phyloP scores from a whole-genome alignment of 2,797 vertebrate genomes.

The Harpagifer antarcticus region DNA sequence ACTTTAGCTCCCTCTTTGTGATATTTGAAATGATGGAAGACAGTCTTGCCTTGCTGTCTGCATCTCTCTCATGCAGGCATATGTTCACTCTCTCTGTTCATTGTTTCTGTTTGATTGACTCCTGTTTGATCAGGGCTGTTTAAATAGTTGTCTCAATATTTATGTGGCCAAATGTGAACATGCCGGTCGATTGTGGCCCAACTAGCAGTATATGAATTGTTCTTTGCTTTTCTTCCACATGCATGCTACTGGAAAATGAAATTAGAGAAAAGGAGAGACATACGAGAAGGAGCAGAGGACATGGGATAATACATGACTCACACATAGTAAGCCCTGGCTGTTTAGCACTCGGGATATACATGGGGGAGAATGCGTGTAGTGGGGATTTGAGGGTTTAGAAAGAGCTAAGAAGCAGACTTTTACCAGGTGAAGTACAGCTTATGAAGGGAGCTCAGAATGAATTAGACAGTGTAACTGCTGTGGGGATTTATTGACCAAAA shows the following conservation, averaged over 20 bases:
- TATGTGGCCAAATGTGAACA: constrained; percentile 48
- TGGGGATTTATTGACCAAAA: constrained; percentile 34
- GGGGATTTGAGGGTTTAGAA: constrained; percentile 54
- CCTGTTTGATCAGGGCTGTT: constrained; percentile 65
- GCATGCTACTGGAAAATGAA: constrained; percentile 61
- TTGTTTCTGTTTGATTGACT: constrained; percentile 56
- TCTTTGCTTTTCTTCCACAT: constrained; percentile 37
- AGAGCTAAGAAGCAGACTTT: constrained; percentile 52
- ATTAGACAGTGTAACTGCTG: constrained; percentile 44
- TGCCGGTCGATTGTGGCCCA: constrained; percentile 33
- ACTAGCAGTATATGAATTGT: constrained; percentile 53
- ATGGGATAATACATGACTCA: constrained; percentile 58
- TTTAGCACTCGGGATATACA: constrained; percentile 45
- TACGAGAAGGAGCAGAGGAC: constrained; percentile 35
- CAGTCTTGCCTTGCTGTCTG: constrained; percentile 1
- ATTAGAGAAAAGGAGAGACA: constrained; percentile 46
- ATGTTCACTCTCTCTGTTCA: constrained; percentile 21
- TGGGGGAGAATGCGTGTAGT: constrained; percentile 12
- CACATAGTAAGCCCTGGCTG: constrained; percentile 28
- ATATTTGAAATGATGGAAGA: constrained; percentile 27
- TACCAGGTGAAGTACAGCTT: constrained; percentile 54
- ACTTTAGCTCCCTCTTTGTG: constrained; percentile 16
- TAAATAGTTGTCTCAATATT: constrained; percentile 70
- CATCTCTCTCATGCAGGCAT: constrained; percentile 10
- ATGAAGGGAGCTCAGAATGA: constrained; percentile 35